Evolutionary conservation across 2,888 invertebrate genomes (phyloP), one percentile per base, ranked within the genome.

Genomic region (Sesamia inferens): DNA sequence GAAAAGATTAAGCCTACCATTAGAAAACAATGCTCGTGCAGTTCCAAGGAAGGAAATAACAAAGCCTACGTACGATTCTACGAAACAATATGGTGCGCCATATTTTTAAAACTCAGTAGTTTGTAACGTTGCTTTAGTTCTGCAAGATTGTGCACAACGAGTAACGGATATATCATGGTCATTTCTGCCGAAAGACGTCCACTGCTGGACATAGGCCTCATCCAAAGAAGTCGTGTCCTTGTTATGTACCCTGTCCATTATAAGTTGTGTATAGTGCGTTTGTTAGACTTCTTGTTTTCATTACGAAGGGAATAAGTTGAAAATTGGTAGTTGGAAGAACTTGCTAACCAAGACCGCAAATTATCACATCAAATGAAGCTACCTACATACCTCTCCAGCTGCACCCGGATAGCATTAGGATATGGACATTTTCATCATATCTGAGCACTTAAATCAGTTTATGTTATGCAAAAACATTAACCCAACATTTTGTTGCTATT

Each of bases 1-100:
- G 68, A 82, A 78, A 54, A 68, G 63, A 81, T 81, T 80, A 79
- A 55, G n/a, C 54, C 54, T 67, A 55, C 44, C 71, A 47, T 81
- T 59, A 71, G 58, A 76, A 71, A 61, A 78, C 79, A 82, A 80
- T 66, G 58, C 68, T 48, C 31, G 54, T 47, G 3, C 78, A 48
- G 73, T 79, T 63, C 82, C 24, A 6, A 68, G 72, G 55, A 73
- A 62, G 11, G 54, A 55, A 31, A 51, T 64, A 77, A 72, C 48
- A 77, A 66, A 72, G 73, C n/a, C n/a, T n/a, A n/a, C n/a, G n/a
- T n/a, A n/a, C n/a, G n/a, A n/a, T n/a, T 81, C 68, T 65, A 54
- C 54, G n/a, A 78, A 79, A 66, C 65, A 55, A 78, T 81, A 72
- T 48, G 8, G 22, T 68, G 31, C 31, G 44, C 8, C 22, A 44